phyloP scores from a whole-genome alignment of 2,113 vertebrate genomes.

The Mesembrinibis cayennensis region DNA sequence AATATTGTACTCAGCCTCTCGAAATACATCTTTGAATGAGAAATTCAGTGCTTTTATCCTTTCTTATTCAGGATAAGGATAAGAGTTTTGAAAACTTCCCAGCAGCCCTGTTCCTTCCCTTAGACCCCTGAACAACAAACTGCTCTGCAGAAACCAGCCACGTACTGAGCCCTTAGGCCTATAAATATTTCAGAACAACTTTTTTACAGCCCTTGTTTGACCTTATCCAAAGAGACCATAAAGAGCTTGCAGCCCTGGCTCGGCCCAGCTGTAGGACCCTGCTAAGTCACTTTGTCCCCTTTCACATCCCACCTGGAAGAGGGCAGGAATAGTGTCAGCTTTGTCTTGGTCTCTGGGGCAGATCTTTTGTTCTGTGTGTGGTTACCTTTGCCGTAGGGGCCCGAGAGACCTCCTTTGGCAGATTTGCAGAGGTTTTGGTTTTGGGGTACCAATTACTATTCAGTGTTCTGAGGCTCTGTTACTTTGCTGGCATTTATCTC shows the following conservation, averaged over 20 bases:
- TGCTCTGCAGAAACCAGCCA: neutral
- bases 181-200: neutral
- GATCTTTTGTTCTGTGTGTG: neutral
- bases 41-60: neutral
- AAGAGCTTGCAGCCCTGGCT: neutral
- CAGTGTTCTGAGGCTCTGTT: neutral
- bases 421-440: neutral
- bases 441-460: neutral
- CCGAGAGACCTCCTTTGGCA: rapidly evolving
- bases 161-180: neutral
- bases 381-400: neutral
- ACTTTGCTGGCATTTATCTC: neutral
- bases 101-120: neutral
- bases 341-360: neutral
- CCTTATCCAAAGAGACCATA: neutral
- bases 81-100: neutral
- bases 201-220: neutral
- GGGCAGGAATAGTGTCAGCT: neutral
- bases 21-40: neutral
- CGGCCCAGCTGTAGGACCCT: neutral
- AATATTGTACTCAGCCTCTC: neutral
- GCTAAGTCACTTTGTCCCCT: neutral
- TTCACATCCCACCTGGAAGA: neutral
- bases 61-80: neutral
- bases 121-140: neutral